Conservation (phyloP, 2,113 vertebrate genomes). For the Uria aalge region DNA sequence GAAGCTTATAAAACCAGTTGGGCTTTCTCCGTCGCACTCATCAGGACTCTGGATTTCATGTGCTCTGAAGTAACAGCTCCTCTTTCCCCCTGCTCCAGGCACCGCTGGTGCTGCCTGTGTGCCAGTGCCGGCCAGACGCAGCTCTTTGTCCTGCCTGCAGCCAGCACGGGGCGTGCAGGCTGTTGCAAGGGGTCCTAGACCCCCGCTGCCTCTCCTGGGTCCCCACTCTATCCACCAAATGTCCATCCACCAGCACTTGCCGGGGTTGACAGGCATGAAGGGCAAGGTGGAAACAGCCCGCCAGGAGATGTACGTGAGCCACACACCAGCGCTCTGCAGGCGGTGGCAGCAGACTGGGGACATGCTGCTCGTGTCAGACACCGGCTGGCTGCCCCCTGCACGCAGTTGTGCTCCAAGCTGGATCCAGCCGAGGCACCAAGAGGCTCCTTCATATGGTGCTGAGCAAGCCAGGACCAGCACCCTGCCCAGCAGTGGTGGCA, state of each 20-base stretch:
- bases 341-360: neutral
- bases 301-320: neutral
- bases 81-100: neutral
- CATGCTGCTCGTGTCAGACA: neutral
- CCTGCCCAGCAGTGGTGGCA: neutral
- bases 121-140: neutral
- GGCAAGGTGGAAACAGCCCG: neutral
- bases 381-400: too few relatives aligned
- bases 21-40: neutral
- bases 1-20: neutral
- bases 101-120: accelerated
- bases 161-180: neutral
- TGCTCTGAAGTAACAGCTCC: neutral
- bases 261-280: neutral
- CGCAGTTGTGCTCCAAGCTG: neutral
- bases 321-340: neutral
- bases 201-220: neutral
- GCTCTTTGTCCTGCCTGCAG: neutral
- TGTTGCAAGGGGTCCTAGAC: neutral
- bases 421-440: neutral
- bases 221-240: neutral
- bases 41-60: neutral
- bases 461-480: neutral
- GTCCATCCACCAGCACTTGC: neutral
- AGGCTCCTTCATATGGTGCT: neutral